A percentile compares a stretch with the other conserved stretches of the same genome.
Evolutionary conservation across 2,797 vertebrate genomes (phyloP).

Genomic region (Ataeniobius toweri): DNA sequence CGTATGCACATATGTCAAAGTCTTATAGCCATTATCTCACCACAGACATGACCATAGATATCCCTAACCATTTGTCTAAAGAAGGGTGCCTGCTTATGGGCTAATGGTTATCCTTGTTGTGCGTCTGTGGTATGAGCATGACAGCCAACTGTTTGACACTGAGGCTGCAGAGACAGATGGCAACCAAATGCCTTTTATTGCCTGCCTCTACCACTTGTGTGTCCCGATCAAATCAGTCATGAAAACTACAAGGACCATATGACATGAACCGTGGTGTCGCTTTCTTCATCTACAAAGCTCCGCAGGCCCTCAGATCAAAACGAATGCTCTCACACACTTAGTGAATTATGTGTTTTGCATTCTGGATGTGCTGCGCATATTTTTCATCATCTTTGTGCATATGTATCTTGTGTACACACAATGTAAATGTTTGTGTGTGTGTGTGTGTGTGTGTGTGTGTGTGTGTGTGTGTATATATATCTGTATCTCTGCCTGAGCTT

Average conservation of each 20-base stretch:
- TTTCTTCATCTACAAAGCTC: conserved; percentile 37
- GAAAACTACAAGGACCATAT: conserved; percentile 53
- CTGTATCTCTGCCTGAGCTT: conserved; percentile 38
- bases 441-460: neutral
- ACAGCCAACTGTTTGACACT: conserved; percentile 76
- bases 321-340: conserved; percentile 31
- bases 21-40: conserved; percentile 57
- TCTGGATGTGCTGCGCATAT: conserved; percentile 24
- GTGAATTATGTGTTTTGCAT: conserved; percentile 53
- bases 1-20: conserved; percentile 48
- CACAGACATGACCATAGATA: conserved; percentile 66
- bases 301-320: conserved; percentile 42
- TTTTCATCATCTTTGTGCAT: neutral
- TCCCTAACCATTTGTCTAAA: conserved; percentile 66
- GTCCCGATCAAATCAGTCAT: conserved; percentile 70
- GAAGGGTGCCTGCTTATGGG: conserved; percentile 68
- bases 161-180: conserved; percentile 79
- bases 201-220: conserved; percentile 74
- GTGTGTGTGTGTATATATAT: neutral
- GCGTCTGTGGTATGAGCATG: conserved; percentile 67
- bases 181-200: conserved; percentile 80
- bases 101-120: conserved; percentile 78
- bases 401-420: conserved; percentile 8
- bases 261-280: conserved; percentile 35
- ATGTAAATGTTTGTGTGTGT: conserved; percentile 28